Conservation (phyloP, 1,140 invertebrate species). For the Macrobrachium rosenbergii region DNA sequence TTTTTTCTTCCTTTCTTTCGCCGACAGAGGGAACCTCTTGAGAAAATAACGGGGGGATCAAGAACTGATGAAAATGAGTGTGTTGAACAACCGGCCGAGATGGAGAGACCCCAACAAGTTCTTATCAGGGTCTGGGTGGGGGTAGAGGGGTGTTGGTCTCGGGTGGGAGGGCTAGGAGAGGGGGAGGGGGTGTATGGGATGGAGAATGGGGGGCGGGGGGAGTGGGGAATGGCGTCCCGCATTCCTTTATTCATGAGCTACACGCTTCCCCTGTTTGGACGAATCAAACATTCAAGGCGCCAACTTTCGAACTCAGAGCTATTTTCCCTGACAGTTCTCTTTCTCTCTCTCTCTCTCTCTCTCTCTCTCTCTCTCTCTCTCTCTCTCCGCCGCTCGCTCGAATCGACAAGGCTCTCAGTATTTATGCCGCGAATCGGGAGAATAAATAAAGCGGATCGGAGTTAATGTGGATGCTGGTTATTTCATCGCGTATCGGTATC, state of each 20-base stretch:
- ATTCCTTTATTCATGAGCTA: conserved; percentile 40
- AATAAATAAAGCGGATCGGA: too few species aligned
- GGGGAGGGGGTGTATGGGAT: neutral
- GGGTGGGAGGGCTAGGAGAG: neutral
- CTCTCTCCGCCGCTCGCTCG: neutral
- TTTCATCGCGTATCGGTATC: too few species aligned
- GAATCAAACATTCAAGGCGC: conserved; percentile 44
- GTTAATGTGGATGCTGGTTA: too few species aligned
- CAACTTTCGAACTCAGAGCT: conserved; percentile 44
- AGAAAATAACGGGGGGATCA: too few species aligned
- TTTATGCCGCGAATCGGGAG: too few species aligned
- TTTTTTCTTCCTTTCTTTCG: too few species aligned
- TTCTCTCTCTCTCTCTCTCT: neutral
- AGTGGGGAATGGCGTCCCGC: neutral
- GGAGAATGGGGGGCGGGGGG: neutral
- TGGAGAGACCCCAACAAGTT: too few species aligned
- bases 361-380: conserved; percentile 15
- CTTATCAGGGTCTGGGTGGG: neutral
- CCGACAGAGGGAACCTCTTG: too few species aligned
- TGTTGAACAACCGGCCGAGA: too few species aligned
- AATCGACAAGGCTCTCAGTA: too few species aligned
- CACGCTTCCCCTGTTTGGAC: conserved; percentile 48
- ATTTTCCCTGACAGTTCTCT: neutral
- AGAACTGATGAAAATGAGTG: too few species aligned
- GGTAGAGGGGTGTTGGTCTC: neutral